Conservation (phyloP, 2,888 invertebrate genomes). For the Drosophila kambysellisi region DNA sequence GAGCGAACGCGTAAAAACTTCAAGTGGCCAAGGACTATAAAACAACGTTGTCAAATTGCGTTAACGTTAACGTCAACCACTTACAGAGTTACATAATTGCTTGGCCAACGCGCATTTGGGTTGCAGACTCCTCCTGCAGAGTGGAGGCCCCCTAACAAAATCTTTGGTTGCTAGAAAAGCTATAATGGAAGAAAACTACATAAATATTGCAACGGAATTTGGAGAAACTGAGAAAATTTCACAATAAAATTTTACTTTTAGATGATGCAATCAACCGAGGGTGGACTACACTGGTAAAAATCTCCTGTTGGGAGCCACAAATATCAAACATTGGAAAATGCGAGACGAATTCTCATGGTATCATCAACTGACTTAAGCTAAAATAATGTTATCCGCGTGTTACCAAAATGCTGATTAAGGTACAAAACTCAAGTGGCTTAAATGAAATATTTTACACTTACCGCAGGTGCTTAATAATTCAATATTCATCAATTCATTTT, state of each 20-base stretch:
- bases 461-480: conserved; percentile 28
- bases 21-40: conserved; percentile 46
- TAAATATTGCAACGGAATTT: neutral
- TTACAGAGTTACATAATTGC: conserved; percentile 59
- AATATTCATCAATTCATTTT: conserved; percentile 54
- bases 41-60: conserved; percentile 50
- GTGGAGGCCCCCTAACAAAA: neutral
- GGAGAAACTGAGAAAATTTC: neutral
- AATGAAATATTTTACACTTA: conserved; percentile 18
- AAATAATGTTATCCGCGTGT: neutral
- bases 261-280: neutral
- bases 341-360: neutral
- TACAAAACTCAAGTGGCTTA: conserved; percentile 11
- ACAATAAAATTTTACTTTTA: neutral
- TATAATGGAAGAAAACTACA: neutral
- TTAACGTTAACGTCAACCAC: conserved; percentile 51
- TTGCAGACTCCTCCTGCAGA: neutral
- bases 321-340: neutral
- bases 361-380: neutral
- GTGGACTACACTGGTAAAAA: neutral
- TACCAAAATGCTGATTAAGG: neutral
- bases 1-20: conserved; percentile 37
- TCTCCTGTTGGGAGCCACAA: neutral
- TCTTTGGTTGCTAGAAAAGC: neutral
- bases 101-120: conserved; percentile 27